Conservation (phyloP, 2,113 vertebrate genomes). For the Ramphastos sulfuratus region DNA sequence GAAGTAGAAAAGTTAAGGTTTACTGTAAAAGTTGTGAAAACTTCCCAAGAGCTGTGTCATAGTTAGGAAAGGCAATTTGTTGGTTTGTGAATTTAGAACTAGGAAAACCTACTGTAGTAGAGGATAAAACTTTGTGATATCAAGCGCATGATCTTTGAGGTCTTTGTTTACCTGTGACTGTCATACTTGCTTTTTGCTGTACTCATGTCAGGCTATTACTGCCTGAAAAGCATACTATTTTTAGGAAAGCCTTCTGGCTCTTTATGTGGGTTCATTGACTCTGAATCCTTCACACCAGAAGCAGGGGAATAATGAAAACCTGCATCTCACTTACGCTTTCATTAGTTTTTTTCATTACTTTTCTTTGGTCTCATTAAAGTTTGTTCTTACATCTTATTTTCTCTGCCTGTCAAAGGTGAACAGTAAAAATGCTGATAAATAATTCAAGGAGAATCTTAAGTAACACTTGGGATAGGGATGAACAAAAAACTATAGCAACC, state of each 20-base stretch:
- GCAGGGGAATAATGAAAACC: neutral
- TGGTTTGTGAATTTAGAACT: neutral
- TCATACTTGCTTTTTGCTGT: neutral
- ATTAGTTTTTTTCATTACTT: slow-evolving; percentile 40
- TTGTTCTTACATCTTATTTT: slow-evolving; percentile 53
- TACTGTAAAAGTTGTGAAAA: neutral
- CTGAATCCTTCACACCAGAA: neutral
- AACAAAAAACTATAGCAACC: slow-evolving; percentile 35
- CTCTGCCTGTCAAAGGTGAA: slow-evolving; percentile 56
- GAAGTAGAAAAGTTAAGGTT: neutral
- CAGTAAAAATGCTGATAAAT: slow-evolving; percentile 56
- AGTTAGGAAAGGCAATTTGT: neutral
- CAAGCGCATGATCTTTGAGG: neutral
- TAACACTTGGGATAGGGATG: slow-evolving; percentile 35
- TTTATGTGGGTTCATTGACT: neutral
- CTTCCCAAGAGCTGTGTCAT: neutral
- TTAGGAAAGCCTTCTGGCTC: neutral
- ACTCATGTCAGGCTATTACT: neutral
- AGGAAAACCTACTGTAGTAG: neutral
- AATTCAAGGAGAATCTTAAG: slow-evolving; percentile 27
- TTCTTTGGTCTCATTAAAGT: slow-evolving; percentile 33
- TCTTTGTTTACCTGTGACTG: neutral
- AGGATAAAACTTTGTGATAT: neutral
- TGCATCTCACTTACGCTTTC: slow-evolving; percentile 26
- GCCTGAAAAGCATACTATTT: neutral